Evolutionary conservation across 2,113 vertebrate genomes (phyloP), one percentile per base, ranked within the genome.

Genomic region (Scomber japonicus): DNA sequence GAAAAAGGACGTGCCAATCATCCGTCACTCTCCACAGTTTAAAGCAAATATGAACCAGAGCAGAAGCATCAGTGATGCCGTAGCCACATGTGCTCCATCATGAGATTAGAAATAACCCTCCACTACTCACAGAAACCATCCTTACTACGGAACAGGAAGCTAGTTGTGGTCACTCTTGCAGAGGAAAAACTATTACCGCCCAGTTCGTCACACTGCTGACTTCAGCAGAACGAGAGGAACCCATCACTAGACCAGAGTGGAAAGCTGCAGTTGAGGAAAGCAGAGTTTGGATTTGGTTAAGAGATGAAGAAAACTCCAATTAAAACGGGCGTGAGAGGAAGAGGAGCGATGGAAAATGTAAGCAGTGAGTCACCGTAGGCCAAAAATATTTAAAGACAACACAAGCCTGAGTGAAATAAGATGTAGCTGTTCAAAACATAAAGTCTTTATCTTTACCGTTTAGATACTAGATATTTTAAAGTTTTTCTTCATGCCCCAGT

Each of bases 181-280:
- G 14, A 56, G 13, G n/a, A 50, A 73, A 75, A 75, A 49, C n/a
- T 13, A 59, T 35, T 5, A 44, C 19, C 45, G 45, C 30, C 40
- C 27, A 48, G 35, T 73, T 30, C 2, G 3, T 67, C 44, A 73
- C 68, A 71, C 53, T 85, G 84, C 78, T 75, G 69, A 86, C 65
- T 60, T 70, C 62, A 81, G 73, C 63, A 66, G 31, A 15, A 70
- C 13, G 1, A 68, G 31, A 56, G 35, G 51, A 45, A 62, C 51
- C 31, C 27, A 46, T 57, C 44, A 27, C 60, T 48, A 35, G 11
- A 60, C 35, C 19, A 56, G 35, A 64, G 30, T 46, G 31, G 59
- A 80, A 71, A 68, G 49, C 46, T 16, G 14, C 11, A 73, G 44
- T 9, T 17, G 40, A 82, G 24, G 2, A 31, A 72, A 61, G 3